A percentile compares a stretch with the other conserved stretches of the same genome.
These are phyloP conservation scores for Drosophila bocki DNA, from an alignment of 1,140 invertebrate species.

Conservation along the genomic window DNA sequence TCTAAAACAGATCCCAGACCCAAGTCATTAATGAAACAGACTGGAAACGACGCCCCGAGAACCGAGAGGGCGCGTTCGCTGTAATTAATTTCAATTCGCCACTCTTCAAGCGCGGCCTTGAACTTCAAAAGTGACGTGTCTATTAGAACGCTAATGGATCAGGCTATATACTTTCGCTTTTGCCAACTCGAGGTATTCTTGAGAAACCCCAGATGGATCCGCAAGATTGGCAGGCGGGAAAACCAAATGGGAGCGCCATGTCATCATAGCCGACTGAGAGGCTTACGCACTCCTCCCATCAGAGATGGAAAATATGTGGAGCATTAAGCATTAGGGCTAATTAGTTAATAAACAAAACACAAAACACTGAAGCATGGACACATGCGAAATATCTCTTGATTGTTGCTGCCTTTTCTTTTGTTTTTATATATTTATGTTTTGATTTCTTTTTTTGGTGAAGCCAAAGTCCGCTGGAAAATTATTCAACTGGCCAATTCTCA, in stretches of 20 bases:
- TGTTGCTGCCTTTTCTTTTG: slow-evolving; percentile 25
- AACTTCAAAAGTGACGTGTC: slow-evolving; percentile 62
- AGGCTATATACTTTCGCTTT: slow-evolving; percentile 72
- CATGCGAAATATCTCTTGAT: slow-evolving; percentile 39
- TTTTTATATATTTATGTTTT: slow-evolving; percentile 11
- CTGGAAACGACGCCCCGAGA: slow-evolving; percentile 23
- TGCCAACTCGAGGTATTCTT: slow-evolving; percentile 39
- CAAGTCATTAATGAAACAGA: slow-evolving; percentile 31
- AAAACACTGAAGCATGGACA: slow-evolving; percentile 30
- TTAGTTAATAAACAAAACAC: slow-evolving; percentile 58
- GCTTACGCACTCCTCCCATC: slow-evolving; percentile 45
- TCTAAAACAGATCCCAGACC: slow-evolving; percentile 60
- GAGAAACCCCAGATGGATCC: slow-evolving; percentile 43
- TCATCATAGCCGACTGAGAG: slow-evolving; percentile 33
- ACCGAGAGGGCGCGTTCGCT: slow-evolving; percentile 31
- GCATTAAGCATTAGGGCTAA: slow-evolving; percentile 72
- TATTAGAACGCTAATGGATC: slow-evolving; percentile 66
- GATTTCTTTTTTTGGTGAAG: slow-evolving; percentile 23
- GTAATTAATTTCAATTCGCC: slow-evolving; percentile 79
- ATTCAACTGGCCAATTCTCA: slow-evolving; percentile 36
- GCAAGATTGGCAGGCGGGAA: slow-evolving; percentile 30
- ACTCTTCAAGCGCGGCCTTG: slow-evolving; percentile 65
- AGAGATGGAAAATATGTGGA: slow-evolving; percentile 41
- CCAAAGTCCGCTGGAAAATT: slow-evolving; percentile 21
- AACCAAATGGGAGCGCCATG: slow-evolving; percentile 42